These are phyloP conservation scores for Tinea pellionella DNA, from an alignment of 2,888 invertebrate genomes.

Conservation along the genomic window DNA sequence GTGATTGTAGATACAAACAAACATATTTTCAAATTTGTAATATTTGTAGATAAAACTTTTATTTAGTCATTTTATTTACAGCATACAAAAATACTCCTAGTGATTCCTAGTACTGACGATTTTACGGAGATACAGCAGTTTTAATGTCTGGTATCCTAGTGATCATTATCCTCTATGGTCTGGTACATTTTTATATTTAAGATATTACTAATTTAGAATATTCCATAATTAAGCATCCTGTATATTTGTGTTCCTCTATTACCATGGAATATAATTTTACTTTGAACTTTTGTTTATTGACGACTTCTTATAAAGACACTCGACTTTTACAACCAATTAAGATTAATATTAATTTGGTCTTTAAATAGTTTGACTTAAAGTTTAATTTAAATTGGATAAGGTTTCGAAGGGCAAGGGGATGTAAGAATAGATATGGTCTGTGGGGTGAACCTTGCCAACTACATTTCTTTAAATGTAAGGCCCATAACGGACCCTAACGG, in stretches of 20 bases:
- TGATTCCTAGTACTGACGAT: too few relatives aligned
- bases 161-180: too few relatives aligned
- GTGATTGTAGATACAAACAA: too few relatives aligned
- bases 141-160: too few relatives aligned
- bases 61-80: too few relatives aligned
- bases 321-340: slow-evolving; percentile 31
- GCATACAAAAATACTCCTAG: too few relatives aligned
- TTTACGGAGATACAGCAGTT: too few relatives aligned
- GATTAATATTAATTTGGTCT: slow-evolving; percentile 19
- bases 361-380: slow-evolving; percentile 22
- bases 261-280: slow-evolving; percentile 52
- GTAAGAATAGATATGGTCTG: slow-evolving; percentile 58
- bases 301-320: slow-evolving; percentile 60
- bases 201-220: not conserved
- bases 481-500: slow-evolving; percentile 66
- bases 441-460: slow-evolving; percentile 32
- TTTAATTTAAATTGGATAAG: not conserved
- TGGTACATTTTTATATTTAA: too few relatives aligned
- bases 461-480: slow-evolving; percentile 23
- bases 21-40: too few relatives aligned
- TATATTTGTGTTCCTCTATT: slow-evolving; percentile 21
- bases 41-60: too few relatives aligned
- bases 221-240: slow-evolving; percentile 26
- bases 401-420: slow-evolving; percentile 34
- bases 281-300: slow-evolving; percentile 62